phyloP scores from a whole-genome alignment of 1,140 invertebrate species.

The Sycobia sp. region DNA sequence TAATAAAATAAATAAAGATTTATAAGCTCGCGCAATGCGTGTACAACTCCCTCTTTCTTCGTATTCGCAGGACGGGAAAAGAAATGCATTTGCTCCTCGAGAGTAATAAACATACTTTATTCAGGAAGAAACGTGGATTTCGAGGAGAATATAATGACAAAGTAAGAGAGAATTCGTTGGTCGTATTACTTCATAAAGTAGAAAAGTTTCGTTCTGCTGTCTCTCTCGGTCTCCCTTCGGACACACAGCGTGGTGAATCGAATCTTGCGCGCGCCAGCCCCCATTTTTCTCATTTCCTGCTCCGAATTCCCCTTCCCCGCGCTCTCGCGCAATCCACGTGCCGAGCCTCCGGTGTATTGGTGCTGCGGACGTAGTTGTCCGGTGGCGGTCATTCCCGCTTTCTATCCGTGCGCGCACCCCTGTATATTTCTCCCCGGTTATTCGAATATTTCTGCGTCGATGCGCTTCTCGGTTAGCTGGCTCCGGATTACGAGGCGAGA shows the following conservation, averaged over 20 bases:
- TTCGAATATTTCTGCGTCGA: too few relatives aligned
- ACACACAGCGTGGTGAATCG: constrained; percentile 15
- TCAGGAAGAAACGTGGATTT: constrained; percentile 1
- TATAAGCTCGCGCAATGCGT: too few relatives aligned
- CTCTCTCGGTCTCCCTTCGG: background rate
- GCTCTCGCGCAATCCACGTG: background rate
- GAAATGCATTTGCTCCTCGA: constrained; percentile 14
- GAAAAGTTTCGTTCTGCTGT: constrained; percentile 15
- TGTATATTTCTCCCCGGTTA: too few relatives aligned
- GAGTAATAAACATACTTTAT: constrained; percentile 22
- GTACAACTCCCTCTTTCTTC: too few relatives aligned
- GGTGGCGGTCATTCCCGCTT: constrained; percentile 29
- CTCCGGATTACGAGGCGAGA: background rate
- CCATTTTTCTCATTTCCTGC: constrained; percentile 36
- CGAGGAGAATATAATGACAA: too few relatives aligned
- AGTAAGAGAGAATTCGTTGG: constrained; percentile 8
- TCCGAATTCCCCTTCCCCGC: background rate
- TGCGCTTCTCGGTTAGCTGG: background rate
- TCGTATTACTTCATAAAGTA: constrained; percentile 32
- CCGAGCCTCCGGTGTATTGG: too few relatives aligned
- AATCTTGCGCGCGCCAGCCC: background rate
- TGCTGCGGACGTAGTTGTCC: too few relatives aligned
- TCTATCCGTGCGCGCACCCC: too few relatives aligned
- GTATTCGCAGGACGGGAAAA: too few relatives aligned
- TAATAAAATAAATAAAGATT: too few relatives aligned